Conservation (phyloP, 2,888 invertebrate genomes). For the Leucania comma region DNA sequence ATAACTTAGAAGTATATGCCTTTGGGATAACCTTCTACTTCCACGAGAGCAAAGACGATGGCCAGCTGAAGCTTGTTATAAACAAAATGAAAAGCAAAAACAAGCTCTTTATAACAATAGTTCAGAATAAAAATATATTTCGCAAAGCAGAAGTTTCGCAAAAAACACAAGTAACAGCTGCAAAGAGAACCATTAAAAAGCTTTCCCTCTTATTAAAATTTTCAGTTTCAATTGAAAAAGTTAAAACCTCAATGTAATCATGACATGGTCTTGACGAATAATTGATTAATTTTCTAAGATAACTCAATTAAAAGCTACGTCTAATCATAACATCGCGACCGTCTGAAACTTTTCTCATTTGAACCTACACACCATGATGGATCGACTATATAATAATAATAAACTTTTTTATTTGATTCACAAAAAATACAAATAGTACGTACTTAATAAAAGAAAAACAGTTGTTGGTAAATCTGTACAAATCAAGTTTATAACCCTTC, state of each 20-base stretch:
- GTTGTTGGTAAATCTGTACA: too few species aligned
- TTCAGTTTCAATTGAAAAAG: neutral
- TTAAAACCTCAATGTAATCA: neutral
- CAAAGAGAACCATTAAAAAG: neutral
- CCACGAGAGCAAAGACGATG: too few species aligned
- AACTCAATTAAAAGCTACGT: slow-evolving; percentile 16
- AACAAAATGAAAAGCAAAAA: too few species aligned
- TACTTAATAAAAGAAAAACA: too few species aligned
- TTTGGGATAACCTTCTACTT: too few species aligned
- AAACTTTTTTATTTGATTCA: too few species aligned
- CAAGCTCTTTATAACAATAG: too few species aligned
- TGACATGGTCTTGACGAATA: neutral
- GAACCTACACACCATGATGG: neutral
- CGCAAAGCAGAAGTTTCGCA: neutral
- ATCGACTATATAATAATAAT: neutral
- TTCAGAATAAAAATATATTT: neutral
- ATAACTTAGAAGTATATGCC: too few species aligned
- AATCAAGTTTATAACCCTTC: too few species aligned
- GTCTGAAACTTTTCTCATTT: slow-evolving; percentile 30
- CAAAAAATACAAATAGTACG: too few species aligned
- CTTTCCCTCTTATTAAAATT: neutral
- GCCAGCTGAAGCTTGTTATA: too few species aligned
- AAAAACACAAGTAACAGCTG: neutral
- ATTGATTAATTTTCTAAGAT: slow-evolving; percentile 11
- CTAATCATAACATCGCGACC: slow-evolving; percentile 4